Base-by-base conservation (phyloP, 2,888 invertebrate species). In the Agriopis aurantiaria region DNA sequence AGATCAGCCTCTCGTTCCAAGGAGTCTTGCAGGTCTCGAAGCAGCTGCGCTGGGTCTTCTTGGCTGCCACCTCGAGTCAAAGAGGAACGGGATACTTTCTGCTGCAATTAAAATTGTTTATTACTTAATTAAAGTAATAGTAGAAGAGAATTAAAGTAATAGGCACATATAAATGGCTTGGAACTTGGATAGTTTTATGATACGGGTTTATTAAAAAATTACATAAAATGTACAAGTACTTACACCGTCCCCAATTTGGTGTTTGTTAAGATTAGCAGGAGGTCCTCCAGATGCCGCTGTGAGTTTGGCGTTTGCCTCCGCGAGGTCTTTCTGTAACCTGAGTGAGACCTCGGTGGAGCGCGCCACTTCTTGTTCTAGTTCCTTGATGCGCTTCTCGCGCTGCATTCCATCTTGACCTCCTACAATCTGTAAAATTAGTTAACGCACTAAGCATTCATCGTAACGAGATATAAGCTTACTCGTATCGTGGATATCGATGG, bases 1-100 rank as follows among this genome's bases (percentile, higher is more conserved):
- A 99, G 93, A 92, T 99, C 99, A 0, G 98, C 98, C 89, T 99
- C 99, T 41, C 99, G 95, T 91, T 99, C 99, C 72, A 98, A 93
- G 2, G 98, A 97, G 91, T 99, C 99, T 85, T 98, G 97, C 17
- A 99, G 94, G 85, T 99, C 98, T 57, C 98, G 95, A 73, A 98
- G 93, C 52, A 98, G 91, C 84, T 98, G 97, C 59, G 96, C 96
- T 0, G 97, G 97, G 88, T 97, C 97, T 79, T 97, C 97, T 86
- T 97, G 97, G 33, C 97, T 97, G 58, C 97, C 97, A 17, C 97
- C 97, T 60, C 97, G 95, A 0, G 97, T 97, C 5, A 97, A 86
- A 2, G 97, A 97, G 61, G 97, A 97, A 17, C 97, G 94, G 0
- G 97, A 97, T 58, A 97, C 95, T 90, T 96, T 97, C 95, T 96